Base-by-base conservation (phyloP, 2,888 invertebrate genomes). In the Caenorhabditis imperialis region DNA sequence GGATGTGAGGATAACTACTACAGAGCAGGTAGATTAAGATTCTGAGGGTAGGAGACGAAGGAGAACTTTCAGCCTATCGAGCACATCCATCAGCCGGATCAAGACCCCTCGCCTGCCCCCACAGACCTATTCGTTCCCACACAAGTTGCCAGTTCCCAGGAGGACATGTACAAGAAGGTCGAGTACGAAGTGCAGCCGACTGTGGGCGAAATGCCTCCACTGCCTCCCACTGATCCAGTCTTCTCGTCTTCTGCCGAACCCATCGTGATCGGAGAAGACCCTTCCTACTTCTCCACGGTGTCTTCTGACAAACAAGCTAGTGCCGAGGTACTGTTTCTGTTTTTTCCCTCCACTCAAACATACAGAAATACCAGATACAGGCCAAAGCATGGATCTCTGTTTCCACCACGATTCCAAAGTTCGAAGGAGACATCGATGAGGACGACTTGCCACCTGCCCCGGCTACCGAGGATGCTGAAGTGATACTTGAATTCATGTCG, bases 391-490 rank as follows among this genome's bases (percentile, higher is more conserved):
- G 75, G 75, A 65, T 75, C 14, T 75, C 75, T 0, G 55, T 65
- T 6, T 60, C 75, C 0, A 16, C 70, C 0, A 18, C 62, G n/a
- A 38, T 71, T 47, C 71, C 75, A n/a, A 60, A 75, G 45, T 75
- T 71, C 33, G 61, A 61, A 2, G 75, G 75, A 6, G 75, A 75
- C 37, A 75, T 75, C 33, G 75, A 75, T 57, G 75, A 75, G n/a
- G 75, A 71, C 20, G 75, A 75, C 53, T 57, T 75, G 2, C 75
- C 75, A 22, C 75, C 75, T 7, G 58, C 70, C 1, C 75, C 75
- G 14, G 40, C 35, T 22, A 27, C 42, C 6, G 50, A 48, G 12
- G 54, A 63, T 14, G 12, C 44, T 1, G 63, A 57, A 20, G 65
- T 45, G 10, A 22, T 3, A 40, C 12, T 7, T 42, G 42, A n/a